phyloP scores from a whole-genome alignment of 2,797 vertebrate species.

The Delichon dasypus region DNA sequence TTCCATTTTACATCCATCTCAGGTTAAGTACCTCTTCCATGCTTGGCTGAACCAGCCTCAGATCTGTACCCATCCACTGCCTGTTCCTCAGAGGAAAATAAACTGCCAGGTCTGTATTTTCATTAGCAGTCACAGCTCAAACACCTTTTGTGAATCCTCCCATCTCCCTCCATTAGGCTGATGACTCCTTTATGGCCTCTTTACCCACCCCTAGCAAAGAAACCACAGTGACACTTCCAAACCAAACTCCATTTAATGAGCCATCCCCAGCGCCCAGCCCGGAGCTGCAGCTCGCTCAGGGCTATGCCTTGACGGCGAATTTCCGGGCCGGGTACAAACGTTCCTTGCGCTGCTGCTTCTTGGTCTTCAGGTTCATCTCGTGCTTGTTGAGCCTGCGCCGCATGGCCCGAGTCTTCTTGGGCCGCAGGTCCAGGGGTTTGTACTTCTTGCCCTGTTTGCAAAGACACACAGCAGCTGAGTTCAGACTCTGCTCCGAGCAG shows the following conservation, averaged over 20 bases:
- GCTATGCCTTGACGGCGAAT: conserved; percentile 92
- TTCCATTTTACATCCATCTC: neutral
- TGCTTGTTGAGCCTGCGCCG: conserved; percentile 92
- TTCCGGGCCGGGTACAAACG: conserved; percentile 91
- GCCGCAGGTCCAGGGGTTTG: conserved; percentile 95
- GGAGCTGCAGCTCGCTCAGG: neutral
- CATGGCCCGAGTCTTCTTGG: conserved; percentile 97
- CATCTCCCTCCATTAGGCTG: neutral
- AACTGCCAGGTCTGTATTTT: neutral
- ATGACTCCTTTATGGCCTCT: neutral
- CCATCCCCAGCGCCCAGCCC: neutral
- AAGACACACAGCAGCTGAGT: neutral
- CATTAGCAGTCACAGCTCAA: neutral
- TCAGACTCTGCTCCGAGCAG: neutral
- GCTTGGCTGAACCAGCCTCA: neutral
- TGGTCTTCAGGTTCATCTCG: conserved; percentile 90
- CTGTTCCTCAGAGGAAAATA: neutral
- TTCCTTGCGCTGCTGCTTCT: conserved; percentile 94
- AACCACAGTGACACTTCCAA: neutral
- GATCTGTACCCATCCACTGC: neutral
- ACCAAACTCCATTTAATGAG: conserved; percentile 52
- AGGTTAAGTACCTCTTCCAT: neutral
- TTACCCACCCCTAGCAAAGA: neutral
- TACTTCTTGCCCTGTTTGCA: conserved; percentile 93
- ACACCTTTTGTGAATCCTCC: neutral